Conservation (phyloP, 2,888 invertebrate genomes). For the Orchesellides sinensis region DNA sequence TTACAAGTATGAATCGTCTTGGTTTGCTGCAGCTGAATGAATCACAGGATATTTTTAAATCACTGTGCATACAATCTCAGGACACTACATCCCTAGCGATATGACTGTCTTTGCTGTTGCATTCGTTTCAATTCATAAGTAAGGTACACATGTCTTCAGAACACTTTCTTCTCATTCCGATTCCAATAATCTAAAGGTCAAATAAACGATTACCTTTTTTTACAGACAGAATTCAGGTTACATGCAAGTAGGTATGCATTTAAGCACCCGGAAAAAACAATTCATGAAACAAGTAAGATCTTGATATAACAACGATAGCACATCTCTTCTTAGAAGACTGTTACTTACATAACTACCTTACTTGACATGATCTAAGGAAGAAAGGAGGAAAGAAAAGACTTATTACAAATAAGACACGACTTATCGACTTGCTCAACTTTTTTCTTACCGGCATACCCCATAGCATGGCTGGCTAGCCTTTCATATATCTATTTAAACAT, state of each 20-base stretch:
- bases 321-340: slow-evolving; percentile 14
- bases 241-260: not conserved
- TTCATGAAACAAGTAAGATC: not conserved
- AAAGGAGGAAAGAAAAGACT: slow-evolving; percentile 22
- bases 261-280: not conserved
- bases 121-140: not conserved
- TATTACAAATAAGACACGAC: slow-evolving; percentile 45
- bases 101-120: too few relatives aligned
- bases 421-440: slow-evolving; percentile 48
- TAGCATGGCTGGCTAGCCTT: too few relatives aligned
- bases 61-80: slow-evolving; percentile 11
- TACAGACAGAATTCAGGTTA: not conserved
- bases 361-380: slow-evolving; percentile 27
- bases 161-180: slow-evolving; percentile 22
- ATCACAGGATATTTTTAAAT: slow-evolving; percentile 57
- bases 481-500: not conserved
- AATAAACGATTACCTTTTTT: slow-evolving; percentile 55
- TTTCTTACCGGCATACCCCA: too few relatives aligned
- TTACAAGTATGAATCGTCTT: slow-evolving; percentile 57
- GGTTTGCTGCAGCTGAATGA: slow-evolving; percentile 42
- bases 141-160: too few relatives aligned
- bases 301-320: slow-evolving; percentile 17
- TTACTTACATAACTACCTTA: slow-evolving; percentile 7
- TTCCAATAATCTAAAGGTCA: slow-evolving; percentile 61
- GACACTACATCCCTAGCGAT: not conserved